phyloP scores from a whole-genome alignment of 2,797 vertebrate genomes.

The Steatocranus sp. region DNA sequence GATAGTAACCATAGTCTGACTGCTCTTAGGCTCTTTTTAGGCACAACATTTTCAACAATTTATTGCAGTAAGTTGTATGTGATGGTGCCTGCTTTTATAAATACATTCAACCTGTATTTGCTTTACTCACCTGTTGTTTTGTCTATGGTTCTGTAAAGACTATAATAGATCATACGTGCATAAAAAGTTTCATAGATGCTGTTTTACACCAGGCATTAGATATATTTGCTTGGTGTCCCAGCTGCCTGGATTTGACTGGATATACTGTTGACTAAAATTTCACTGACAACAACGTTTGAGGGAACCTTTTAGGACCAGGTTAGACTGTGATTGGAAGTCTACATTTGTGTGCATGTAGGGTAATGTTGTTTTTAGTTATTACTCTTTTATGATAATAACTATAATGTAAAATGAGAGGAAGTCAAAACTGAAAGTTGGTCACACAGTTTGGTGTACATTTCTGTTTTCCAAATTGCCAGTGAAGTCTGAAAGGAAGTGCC shows the following conservation, averaged over 20 bases:
- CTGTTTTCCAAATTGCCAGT: not conserved
- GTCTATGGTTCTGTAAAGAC: not conserved
- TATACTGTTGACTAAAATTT: not conserved
- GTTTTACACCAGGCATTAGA: not conserved
- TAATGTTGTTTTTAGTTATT: not conserved
- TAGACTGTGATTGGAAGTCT: not conserved
- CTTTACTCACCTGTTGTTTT: slow-evolving; percentile 9
- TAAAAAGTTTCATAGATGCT: not conserved
- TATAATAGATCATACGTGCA: not conserved
- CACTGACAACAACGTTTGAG: not conserved
- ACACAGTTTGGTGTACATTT: not conserved
- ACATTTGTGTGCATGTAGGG: not conserved
- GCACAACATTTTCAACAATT: not conserved
- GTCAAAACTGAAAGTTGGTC: not conserved
- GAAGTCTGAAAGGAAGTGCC: not conserved
- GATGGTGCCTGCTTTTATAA: slow-evolving; percentile 60
- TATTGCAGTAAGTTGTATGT: slow-evolving; percentile 21
- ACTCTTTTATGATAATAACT: not conserved
- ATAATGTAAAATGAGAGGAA: not conserved
- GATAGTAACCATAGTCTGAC: slow-evolving; percentile 38
- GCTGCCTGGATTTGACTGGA: not conserved
- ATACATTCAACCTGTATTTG: not conserved
- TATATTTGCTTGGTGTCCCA: not conserved
- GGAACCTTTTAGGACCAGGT: not conserved
- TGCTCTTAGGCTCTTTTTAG: slow-evolving; percentile 5